phyloP scores from a whole-genome alignment of 1,140 invertebrate species.

The Lepidurus apus region DNA sequence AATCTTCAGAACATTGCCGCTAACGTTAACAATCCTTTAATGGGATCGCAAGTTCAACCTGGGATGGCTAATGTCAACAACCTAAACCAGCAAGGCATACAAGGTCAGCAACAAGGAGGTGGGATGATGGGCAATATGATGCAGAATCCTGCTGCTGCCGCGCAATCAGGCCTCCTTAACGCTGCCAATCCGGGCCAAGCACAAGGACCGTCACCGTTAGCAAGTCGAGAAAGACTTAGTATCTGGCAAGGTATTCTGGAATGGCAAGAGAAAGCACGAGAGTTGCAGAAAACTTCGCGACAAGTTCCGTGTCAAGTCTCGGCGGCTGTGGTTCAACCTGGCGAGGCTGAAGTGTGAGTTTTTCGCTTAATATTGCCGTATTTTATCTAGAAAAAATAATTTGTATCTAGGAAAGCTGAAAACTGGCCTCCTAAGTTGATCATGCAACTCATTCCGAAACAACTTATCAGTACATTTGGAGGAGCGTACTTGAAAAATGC shows the following conservation, averaged over 20 bases:
- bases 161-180: neutral
- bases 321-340: conserved; percentile 62
- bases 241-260: conserved; percentile 84
- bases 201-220: neutral
- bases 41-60: neutral
- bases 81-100: conserved; percentile 40
- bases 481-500: conserved; percentile 80
- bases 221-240: conserved; percentile 54
- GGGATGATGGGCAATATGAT: neutral
- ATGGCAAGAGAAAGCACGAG: conserved; percentile 78
- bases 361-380: conserved; percentile 24
- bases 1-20: neutral
- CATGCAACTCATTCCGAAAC: conserved; percentile 90
- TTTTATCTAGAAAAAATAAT: conserved; percentile 25
- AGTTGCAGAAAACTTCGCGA: conserved; percentile 65
- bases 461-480: conserved; percentile 79
- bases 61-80: conserved; percentile 42
- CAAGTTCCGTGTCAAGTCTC: conserved; percentile 78
- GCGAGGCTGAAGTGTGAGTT: conserved; percentile 73
- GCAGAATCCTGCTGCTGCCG: neutral
- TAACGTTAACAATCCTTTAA: neutral
- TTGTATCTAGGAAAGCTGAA: conserved; percentile 65
- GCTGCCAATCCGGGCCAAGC: neutral
- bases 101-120: conserved; percentile 38
- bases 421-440: conserved; percentile 86